Percentiles rank a stretch among this genome's conserved stretches.
Conservation (phyloP, 2,113 vertebrate species). For the Otus sunia region DNA sequence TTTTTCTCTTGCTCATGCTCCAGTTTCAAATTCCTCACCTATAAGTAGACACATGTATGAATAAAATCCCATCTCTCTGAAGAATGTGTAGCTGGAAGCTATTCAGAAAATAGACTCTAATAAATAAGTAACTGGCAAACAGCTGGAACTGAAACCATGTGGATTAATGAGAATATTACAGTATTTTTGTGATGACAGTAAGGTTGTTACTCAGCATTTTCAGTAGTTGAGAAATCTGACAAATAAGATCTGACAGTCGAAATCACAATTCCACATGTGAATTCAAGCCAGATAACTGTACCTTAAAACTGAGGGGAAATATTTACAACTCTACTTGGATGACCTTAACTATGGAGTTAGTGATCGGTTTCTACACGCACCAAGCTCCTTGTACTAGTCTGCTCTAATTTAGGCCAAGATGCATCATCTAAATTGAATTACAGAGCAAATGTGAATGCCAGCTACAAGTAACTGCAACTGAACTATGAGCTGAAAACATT, state of each 20-base stretch:
- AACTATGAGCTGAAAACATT: neutral
- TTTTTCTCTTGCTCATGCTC: slow-evolving; percentile 93
- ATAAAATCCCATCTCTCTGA: slow-evolving; percentile 60
- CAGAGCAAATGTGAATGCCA: slow-evolving; percentile 22
- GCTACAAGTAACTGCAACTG: slow-evolving; percentile 37
- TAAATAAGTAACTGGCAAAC: slow-evolving; percentile 39
- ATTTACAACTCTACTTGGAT: neutral
- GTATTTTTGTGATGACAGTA: neutral
- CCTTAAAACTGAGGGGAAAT: neutral
- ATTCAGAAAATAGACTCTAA: slow-evolving; percentile 32
- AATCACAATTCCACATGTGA: neutral
- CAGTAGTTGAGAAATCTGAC: neutral
- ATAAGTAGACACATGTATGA: slow-evolving; percentile 70
- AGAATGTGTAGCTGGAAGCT: slow-evolving; percentile 47
- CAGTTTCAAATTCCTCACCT: slow-evolving; percentile 91
- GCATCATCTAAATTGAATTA: slow-evolving; percentile 55
- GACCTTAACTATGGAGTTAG: neutral
- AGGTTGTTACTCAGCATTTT: slow-evolving; percentile 11
- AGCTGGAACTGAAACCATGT: slow-evolving; percentile 34
- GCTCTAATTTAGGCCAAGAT: slow-evolving; percentile 45
- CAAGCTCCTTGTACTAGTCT: slow-evolving; percentile 22
- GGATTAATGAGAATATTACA: slow-evolving; percentile 21
- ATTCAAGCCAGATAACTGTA: neutral
- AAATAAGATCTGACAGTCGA: neutral
- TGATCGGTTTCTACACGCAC: neutral